Evolutionary conservation across 2,797 vertebrate genomes (phyloP).

Genomic region (Neosilurus hyrtlii): DNA sequence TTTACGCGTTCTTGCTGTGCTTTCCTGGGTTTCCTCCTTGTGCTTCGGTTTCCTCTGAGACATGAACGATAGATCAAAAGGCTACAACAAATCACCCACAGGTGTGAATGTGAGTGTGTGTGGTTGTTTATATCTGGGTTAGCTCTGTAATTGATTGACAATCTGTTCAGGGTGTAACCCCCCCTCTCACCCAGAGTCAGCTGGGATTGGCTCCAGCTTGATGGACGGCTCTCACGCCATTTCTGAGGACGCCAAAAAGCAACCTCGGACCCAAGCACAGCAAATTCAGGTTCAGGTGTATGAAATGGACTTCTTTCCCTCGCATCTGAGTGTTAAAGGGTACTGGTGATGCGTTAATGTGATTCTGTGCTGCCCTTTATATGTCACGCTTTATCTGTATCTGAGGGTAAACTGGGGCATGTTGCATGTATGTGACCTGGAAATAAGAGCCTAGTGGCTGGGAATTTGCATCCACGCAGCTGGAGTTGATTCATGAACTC

Average conservation of each 20-base stretch:
- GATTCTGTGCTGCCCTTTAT: neutral
- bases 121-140: too few relatives aligned
- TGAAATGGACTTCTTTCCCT: neutral
- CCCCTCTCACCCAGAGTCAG: too few relatives aligned
- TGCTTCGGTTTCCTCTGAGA: too few relatives aligned
- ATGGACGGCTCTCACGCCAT: neutral
- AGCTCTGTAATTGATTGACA: too few relatives aligned
- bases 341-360: neutral
- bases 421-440: constrained; percentile 5
- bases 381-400: neutral
- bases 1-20: too few relatives aligned
- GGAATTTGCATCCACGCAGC: neutral
- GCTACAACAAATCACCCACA: too few relatives aligned
- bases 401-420: neutral
- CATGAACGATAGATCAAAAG: too few relatives aligned
- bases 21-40: too few relatives aligned
- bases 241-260: constrained; percentile 2
- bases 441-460: neutral
- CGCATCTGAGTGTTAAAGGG: neutral
- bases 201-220: too few relatives aligned
- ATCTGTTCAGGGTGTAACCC: too few relatives aligned
- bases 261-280: neutral
- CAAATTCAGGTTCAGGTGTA: neutral
- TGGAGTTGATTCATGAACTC: constrained; percentile 10
- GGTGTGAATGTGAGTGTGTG: too few relatives aligned